phyloP scores from a whole-genome alignment of 2,113 vertebrate genomes.

The Stegastes partitus region DNA sequence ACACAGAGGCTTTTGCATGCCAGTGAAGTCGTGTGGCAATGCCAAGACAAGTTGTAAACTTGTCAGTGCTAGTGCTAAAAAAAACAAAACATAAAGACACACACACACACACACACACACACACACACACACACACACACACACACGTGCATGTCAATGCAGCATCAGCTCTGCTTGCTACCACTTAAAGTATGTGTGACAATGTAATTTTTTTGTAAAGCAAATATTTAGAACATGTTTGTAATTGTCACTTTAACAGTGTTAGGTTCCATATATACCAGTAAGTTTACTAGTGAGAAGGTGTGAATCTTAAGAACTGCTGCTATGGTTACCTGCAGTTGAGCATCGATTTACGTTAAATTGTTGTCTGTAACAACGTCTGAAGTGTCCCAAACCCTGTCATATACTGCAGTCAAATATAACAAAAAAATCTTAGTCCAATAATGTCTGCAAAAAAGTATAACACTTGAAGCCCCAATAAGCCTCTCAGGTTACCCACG shows the following conservation, averaged over 20 bases:
- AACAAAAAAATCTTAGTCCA: background rate
- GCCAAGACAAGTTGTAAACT: too few species aligned
- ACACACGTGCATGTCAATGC: too few species aligned
- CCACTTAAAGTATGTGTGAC: background rate
- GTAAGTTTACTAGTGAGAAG: background rate
- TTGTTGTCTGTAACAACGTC: background rate
- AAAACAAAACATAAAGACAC: too few species aligned
- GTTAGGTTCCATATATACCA: background rate
- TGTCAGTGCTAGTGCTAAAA: too few species aligned
- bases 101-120: too few species aligned
- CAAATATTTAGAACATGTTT: background rate
- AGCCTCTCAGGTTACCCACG: background rate
- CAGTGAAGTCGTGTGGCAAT: too few species aligned
- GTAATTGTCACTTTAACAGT: background rate
- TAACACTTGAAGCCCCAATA: background rate
- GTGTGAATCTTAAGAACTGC: background rate
- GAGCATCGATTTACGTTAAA: background rate
- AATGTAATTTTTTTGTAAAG: too few species aligned
- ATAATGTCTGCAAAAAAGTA: background rate
- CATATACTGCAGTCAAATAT: background rate
- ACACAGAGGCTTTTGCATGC: too few species aligned
- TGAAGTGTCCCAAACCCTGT: background rate
- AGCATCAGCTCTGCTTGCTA: background rate
- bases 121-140: too few species aligned
- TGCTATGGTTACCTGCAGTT: conserved; percentile 6